Evolutionary conservation across 2,888 invertebrate genomes (phyloP), one percentile per base, ranked within the genome.

Genomic region (Choreutis nemorana): DNA sequence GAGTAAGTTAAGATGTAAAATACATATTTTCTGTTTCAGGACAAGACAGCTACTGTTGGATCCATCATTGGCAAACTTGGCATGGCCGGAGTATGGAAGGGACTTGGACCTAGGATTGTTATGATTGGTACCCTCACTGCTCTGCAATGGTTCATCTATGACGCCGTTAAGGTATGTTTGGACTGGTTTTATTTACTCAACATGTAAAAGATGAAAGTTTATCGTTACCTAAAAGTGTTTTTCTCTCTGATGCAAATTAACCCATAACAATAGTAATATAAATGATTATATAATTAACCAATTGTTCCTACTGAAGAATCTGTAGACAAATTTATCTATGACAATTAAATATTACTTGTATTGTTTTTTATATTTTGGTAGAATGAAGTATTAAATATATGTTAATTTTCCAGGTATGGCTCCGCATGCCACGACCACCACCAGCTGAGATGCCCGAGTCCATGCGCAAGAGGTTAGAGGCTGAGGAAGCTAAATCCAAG

Each of bases 71-170:
- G 68, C 54, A 79, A 79, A 42, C 70, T 79, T 1, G 79, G 79
- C 26, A 55, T 50, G 73, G 75, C 54, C 8, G 83, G 92, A 35
- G 82, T 94, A 46, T 95, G 94, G 94, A 89, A 91, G 75, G 96
- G 96, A 37, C 83, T 96, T 26, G 84, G 83, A 25, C 93, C 96
- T 36, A 91, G 96, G 82, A 97, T 97, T 53, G 82, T 97, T 48
- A 97, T 97, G 96, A 96, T 97, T 51, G 97, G 96, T 82, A 97
- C 96, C 6, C 83, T 97, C 48, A 97, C 96, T 15, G 96, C 93
- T 5, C 84, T 92, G 39, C 96, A 97, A 64, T 97, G 96, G 96
- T 96, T 95, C 83, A 95, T 96, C 77, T 96, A 96, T 50, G 96
- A 97, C 56, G 93, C 90, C n/a, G 94, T 95, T 39, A 95, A 95